phyloP scores from a whole-genome alignment of 2,797 vertebrate species.

The Falco berigora region DNA sequence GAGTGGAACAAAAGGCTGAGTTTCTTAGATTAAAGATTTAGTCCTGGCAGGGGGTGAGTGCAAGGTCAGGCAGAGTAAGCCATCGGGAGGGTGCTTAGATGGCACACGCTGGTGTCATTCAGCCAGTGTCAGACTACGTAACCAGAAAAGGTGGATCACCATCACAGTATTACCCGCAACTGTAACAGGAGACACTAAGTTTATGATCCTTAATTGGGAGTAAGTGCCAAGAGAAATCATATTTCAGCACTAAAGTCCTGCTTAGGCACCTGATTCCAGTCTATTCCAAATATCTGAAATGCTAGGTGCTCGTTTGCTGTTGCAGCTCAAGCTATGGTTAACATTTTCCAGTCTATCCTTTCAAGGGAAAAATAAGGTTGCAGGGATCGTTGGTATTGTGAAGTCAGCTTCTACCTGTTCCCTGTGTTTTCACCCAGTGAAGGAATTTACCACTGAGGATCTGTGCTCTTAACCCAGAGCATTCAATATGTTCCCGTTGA shows the following conservation, averaged over 20 bases:
- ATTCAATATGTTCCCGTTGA: not conserved
- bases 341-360: not conserved
- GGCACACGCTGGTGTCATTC: not conserved
- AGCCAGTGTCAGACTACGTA: not conserved
- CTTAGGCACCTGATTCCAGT: not conserved
- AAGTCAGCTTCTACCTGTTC: not conserved
- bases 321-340: not conserved
- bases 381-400: not conserved
- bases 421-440: not conserved
- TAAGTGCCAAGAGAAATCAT: not conserved
- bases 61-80: not conserved
- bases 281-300: not conserved
- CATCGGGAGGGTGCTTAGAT: not conserved
- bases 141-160: not conserved
- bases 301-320: not conserved
- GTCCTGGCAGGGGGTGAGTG: not conserved
- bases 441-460: not conserved
- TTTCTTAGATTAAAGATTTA: constrained; percentile 17
- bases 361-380: not conserved
- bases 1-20: not conserved
- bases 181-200: not conserved
- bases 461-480: not conserved
- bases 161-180: not conserved
- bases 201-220: not conserved
- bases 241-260: not conserved